Percentiles rank a stretch among this genome's conserved stretches.
phyloP scores from a whole-genome alignment of 2,888 invertebrate species.

The Gastrophysa polygoni region DNA sequence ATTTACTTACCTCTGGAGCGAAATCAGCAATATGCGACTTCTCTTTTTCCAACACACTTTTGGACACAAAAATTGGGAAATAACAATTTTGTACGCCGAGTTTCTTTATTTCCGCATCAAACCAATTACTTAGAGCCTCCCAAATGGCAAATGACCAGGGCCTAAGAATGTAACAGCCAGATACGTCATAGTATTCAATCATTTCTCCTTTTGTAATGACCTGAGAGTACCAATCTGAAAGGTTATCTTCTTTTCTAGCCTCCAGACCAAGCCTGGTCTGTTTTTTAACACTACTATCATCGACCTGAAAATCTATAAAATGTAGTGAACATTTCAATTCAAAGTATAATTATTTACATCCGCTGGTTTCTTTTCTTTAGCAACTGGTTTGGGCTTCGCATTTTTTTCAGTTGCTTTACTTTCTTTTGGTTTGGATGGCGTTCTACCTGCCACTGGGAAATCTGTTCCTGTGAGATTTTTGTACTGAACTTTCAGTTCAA shows the following conservation, averaged over 20 bases:
- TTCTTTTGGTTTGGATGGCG: constrained; percentile 42
- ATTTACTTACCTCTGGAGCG: constrained; percentile 85
- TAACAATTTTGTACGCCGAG: constrained; percentile 96
- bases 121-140: constrained; percentile 87
- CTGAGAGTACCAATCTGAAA: constrained; percentile 98
- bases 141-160: constrained; percentile 98
- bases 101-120: constrained; percentile 85
- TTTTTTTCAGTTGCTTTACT: constrained; percentile 48
- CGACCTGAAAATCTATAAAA: constrained; percentile 34
- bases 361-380: constrained; percentile 48
- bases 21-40: constrained; percentile 98
- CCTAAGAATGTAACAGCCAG: constrained; percentile 97
- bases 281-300: constrained; percentile 74
- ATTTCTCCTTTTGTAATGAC: constrained; percentile 91
- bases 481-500: constrained; percentile 68
- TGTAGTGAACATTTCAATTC: not conserved
- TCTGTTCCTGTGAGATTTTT: constrained; percentile 62
- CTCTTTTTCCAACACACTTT: constrained; percentile 88
- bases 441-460: constrained; percentile 57
- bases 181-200: constrained; percentile 99
- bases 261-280: constrained; percentile 93
- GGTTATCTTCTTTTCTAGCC: constrained; percentile 88
- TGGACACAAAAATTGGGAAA: constrained; percentile 98
- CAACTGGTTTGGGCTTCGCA: constrained; percentile 47
- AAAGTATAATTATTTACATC: constrained; percentile 23